phyloP scores from a whole-genome alignment of 2,797 vertebrate genomes.

The Leptatherina wallacei region DNA sequence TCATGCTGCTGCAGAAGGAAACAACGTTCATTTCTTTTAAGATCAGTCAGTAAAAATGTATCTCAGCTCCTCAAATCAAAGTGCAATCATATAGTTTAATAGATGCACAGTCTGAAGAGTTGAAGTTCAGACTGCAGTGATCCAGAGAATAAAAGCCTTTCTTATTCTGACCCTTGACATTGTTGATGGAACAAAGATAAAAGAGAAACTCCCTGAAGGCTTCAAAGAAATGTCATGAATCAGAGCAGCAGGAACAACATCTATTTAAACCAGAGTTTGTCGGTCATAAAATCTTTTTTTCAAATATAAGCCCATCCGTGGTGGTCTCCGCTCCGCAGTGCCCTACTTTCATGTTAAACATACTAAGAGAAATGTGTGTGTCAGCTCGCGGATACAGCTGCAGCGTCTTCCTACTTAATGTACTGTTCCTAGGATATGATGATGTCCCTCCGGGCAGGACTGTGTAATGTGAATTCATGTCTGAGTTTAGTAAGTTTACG shows the following conservation, averaged over 20 bases:
- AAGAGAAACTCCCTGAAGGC: constrained; percentile 21
- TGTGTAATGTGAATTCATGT: too few species aligned
- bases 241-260: constrained; percentile 11
- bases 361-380: not conserved
- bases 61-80: too few species aligned
- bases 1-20: not conserved
- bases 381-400: not conserved
- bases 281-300: not conserved
- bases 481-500: not conserved
- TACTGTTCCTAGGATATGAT: not conserved
- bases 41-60: not conserved
- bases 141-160: not conserved
- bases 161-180: constrained; percentile 2
- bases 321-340: not conserved
- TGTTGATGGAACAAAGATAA: constrained; percentile 15
- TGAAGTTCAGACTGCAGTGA: too few species aligned
- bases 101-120: too few species aligned
- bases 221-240: constrained; percentile 31
- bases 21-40: not conserved
- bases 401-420: not conserved
- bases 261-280: not conserved
- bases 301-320: not conserved
- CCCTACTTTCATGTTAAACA: constrained; percentile 2
- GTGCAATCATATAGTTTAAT: not conserved
- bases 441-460: not conserved